Base-by-base conservation (phyloP, 2,797 vertebrate genomes). In the Molossus molossus region DNA sequence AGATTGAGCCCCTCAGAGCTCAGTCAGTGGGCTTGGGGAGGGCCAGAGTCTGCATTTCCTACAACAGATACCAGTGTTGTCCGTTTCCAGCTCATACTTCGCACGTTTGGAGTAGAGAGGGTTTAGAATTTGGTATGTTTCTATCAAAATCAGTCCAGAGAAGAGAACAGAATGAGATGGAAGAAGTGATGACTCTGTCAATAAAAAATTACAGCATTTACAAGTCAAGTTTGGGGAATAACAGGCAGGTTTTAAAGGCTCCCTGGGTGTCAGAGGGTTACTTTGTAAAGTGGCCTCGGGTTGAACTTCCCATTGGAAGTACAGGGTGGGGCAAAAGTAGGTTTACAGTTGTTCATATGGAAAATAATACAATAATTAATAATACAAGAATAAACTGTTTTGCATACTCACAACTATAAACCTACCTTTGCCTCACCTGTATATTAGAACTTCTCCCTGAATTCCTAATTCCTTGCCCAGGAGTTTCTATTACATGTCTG, bases 1-100 rank as follows among this genome's bases (percentile, higher is more conserved):
- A 89, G 21, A 20, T 76, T 3, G 18, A 64, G 23, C 2, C 85
- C 2, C 55, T 73, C 37, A 48, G 12, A 48, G 1, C 29, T n/a
- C 3, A 21, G 1, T 29, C 5, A 8, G 0, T 12, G 7, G 4
- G 0, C 2, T 45, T 45, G 9, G 20, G 8, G 33, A 33, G 9
- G 73, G 3, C 23, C 72, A 8, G 40, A 57, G 12, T 17, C n/a
- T 53, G 20, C 21, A n/a, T 94, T 77, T 55, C 27, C 62, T 70
- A 72, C 58, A 72, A 48, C 3, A 83, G 37, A 64, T 18, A 64
- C 25, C 29, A 69, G 0, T 57, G 4, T 37, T 45, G 58, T 21
- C 27, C 23, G 20, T 45, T 58, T 25, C 50, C 15, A 62, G 57
- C 0, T 48, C 18, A n/a, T 33, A 72, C 18, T 87, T 72, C 50